Evolutionary conservation across 2,113 vertebrate genomes (phyloP), one percentile per base, ranked within the genome.

Genomic region (Oostethus manadensis): DNA sequence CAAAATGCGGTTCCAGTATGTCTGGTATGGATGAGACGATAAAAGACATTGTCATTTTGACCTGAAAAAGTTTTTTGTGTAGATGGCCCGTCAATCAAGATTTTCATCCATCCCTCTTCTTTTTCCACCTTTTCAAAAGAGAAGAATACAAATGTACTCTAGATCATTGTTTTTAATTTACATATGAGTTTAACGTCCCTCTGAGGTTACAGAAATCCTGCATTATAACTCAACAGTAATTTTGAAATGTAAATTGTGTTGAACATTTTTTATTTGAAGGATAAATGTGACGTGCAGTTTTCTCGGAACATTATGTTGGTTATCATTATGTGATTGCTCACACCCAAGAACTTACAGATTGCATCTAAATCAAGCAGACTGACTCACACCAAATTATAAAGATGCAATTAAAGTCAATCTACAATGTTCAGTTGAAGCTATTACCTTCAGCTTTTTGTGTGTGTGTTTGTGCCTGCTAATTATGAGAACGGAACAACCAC

Each of bases 371-470:
- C 44, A 54, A 3, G 33, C 21, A 35, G 47, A 62, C 8, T 26
- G 43, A 66, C 42, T 54, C 58, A 40, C 57, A 40, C 21, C 47
- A 6, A 62, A 38, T 49, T 21, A 56, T 43, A 22, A 53, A 53
- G n/a, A 53, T 8, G 8, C 51, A 53, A 53, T 53, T 53, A 53
- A 53, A 53, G 8, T 35, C 17, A 33, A 33, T 53, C 16, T 53
- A 53, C 51, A 33, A 53, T 53, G 51, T 53, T 33, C 26, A 4
- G 26, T 53, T 53, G 8, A 53, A n/a, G 51, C 15, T 17, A 35
- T 33, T 53, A 26, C 51, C 26, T 53, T 53, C 51, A 17, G 26
- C 9, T 11, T 6, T 7, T 6, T 33, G 23, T 11, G 15, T 33
- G 17, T 33, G 51, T 33, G 50, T 53, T 26, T 17, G 26, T 33